A percentile compares a stretch with the other conserved stretches of the same genome.
These are phyloP conservation scores for Clupea harengus DNA, from an alignment of 2,113 vertebrate genomes.

Conservation along the genomic window DNA sequence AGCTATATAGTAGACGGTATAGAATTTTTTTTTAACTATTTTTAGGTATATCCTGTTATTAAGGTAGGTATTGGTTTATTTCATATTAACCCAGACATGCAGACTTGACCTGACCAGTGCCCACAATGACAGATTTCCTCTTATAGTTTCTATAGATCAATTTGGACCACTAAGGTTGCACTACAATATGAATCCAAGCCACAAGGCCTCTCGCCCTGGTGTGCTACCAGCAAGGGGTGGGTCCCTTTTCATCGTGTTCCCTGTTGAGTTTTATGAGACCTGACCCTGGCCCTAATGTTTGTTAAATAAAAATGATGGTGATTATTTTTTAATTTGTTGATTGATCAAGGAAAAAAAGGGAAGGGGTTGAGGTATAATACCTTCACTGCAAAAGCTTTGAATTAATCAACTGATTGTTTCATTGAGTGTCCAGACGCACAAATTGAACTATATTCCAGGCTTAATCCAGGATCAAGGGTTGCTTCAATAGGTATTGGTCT, in stretches of 20 bases:
- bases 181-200: neutral
- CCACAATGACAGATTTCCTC: neutral
- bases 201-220: neutral
- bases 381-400: conserved; percentile 70
- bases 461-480: conserved; percentile 74
- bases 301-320: conserved; percentile 75
- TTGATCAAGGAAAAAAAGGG: conserved; percentile 58
- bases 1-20: no score
- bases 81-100: neutral
- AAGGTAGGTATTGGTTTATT: no score
- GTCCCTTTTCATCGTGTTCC: neutral
- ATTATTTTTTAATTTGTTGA: conserved; percentile 80
- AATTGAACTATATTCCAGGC: conserved; percentile 70
- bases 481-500: conserved; percentile 63
- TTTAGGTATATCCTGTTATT: no score
- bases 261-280: conserved; percentile 63
- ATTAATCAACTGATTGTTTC: conserved; percentile 80
- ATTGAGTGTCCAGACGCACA: conserved; percentile 65
- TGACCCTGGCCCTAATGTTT: conserved; percentile 71
- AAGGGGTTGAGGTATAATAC: conserved; percentile 61
- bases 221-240: neutral
- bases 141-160: neutral
- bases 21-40: no score
- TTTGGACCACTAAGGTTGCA: neutral
- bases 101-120: neutral